These are phyloP conservation scores for Gallinago undulata DNA, from an alignment of 2,113 vertebrate species.

Conservation along the genomic window DNA sequence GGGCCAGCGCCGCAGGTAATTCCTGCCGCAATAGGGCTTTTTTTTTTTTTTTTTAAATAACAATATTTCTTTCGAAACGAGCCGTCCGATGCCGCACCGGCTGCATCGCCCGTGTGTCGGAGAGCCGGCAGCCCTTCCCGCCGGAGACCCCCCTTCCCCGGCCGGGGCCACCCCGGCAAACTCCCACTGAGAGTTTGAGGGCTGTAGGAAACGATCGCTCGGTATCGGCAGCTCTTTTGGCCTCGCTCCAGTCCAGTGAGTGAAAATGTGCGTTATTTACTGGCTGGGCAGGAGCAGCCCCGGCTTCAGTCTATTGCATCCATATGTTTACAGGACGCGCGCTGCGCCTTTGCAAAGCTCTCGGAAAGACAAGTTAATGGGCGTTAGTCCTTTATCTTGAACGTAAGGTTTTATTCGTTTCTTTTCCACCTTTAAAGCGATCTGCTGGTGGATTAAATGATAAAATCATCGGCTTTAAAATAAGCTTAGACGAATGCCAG, in stretches of 20 bases:
- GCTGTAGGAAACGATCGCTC: not conserved
- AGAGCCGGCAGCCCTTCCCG: too few species aligned
- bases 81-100: too few species aligned
- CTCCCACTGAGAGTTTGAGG: not conserved
- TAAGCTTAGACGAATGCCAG: conserved; percentile 12
- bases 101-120: not conserved
- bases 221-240: not conserved
- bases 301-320: not conserved
- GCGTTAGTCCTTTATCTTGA: not conserved
- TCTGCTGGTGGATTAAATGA: conserved; percentile 37
- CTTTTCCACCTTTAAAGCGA: conserved; percentile 32
- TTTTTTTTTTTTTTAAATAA: not conserved
- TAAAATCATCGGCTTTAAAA: conserved; percentile 49
- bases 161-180: not conserved
- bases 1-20: not conserved
- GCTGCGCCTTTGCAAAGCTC: not conserved
- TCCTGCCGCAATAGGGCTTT: not conserved
- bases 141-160: not conserved
- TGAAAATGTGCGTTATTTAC: not conserved
- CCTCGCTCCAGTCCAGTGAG: conserved; percentile 3
- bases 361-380: not conserved
- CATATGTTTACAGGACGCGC: not conserved
- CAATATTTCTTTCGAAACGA: not conserved
- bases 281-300: not conserved
- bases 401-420: not conserved